phyloP scores from a whole-genome alignment of 2,888 invertebrate species.

The Crossocerus cetratus region DNA sequence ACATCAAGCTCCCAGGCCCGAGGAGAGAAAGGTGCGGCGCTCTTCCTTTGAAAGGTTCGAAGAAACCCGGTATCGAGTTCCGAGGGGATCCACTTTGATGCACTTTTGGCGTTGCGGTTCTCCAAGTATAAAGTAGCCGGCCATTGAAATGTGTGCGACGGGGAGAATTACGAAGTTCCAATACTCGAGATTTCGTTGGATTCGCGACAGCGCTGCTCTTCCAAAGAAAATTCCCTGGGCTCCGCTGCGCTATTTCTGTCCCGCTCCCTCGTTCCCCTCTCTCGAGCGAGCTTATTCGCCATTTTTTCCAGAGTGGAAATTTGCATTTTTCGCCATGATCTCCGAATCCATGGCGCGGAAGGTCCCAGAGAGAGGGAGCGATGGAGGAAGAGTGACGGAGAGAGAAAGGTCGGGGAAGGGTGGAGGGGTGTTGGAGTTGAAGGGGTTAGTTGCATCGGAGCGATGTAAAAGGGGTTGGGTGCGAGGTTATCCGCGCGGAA shows the following conservation, averaged over 20 bases:
- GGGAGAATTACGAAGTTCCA: neutral
- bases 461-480: neutral
- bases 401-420: constrained; percentile 1
- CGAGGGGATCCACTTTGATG: too few species aligned
- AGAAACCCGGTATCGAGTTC: too few species aligned
- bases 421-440: constrained; percentile 12
- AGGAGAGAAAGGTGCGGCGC: too few species aligned
- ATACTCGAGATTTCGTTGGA: too few species aligned
- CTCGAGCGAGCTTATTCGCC: constrained; percentile 51
- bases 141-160: too few species aligned
- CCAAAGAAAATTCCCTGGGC: constrained; percentile 32
- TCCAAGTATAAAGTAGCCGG: too few species aligned
- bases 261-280: constrained; percentile 50
- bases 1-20: too few species aligned
- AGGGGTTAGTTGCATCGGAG: constrained; percentile 24
- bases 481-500: constrained; percentile 57
- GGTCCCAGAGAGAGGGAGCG: constrained; percentile 6
- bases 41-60: too few species aligned
- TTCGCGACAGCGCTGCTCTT: neutral
- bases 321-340: constrained; percentile 58
- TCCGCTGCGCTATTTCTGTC: too few species aligned
- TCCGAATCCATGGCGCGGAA: neutral
- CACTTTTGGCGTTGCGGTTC: too few species aligned
- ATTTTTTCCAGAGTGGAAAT: constrained; percentile 35
- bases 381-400: constrained; percentile 5